Evolutionary conservation across 2,888 invertebrate species (phyloP).

Genomic region (Chorisops tibialis): DNA sequence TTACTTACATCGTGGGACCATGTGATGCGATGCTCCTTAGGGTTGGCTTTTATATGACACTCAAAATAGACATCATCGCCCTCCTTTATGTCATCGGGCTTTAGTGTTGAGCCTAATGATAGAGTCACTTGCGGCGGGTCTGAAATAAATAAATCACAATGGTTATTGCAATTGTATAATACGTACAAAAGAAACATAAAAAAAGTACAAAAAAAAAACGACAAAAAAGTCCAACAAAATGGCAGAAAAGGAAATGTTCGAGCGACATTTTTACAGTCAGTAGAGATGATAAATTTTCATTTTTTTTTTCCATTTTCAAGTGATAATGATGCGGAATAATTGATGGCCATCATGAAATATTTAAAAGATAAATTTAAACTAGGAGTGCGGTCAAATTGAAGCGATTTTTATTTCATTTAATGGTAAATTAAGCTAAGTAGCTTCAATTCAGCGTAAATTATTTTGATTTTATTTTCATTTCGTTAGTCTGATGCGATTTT

Average conservation of each 20-base stretch:
- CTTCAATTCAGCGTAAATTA: too few relatives aligned
- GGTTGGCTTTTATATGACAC: conserved; percentile 73
- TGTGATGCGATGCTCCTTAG: conserved; percentile 70
- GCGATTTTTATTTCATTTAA: too few relatives aligned
- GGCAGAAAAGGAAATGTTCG: not conserved
- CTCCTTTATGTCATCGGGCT: conserved; percentile 74
- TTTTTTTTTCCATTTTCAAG: not conserved
- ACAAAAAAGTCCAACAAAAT: not conserved
- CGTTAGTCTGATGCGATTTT: too few relatives aligned
- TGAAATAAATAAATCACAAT: conserved; percentile 47
- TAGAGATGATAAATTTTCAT: conserved; percentile 13
- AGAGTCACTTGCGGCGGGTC: conserved; percentile 72
- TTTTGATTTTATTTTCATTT: too few relatives aligned
- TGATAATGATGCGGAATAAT: conserved; percentile 7
- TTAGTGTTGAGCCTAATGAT: conserved; percentile 69
- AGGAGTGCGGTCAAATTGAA: too few relatives aligned
- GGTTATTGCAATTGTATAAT: conserved; percentile 16
- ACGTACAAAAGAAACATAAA: not conserved
- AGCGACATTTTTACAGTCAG: conserved; percentile 17
- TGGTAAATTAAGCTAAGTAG: too few relatives aligned
- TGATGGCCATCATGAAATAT: too few relatives aligned
- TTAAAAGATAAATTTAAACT: too few relatives aligned
- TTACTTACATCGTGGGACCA: conserved; percentile 74
- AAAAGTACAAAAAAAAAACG: not conserved
- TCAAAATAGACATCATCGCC: conserved; percentile 79